These are phyloP conservation scores for Nipponia nippon DNA, from an alignment of 2,113 vertebrate genomes.

Conservation along the genomic window DNA sequence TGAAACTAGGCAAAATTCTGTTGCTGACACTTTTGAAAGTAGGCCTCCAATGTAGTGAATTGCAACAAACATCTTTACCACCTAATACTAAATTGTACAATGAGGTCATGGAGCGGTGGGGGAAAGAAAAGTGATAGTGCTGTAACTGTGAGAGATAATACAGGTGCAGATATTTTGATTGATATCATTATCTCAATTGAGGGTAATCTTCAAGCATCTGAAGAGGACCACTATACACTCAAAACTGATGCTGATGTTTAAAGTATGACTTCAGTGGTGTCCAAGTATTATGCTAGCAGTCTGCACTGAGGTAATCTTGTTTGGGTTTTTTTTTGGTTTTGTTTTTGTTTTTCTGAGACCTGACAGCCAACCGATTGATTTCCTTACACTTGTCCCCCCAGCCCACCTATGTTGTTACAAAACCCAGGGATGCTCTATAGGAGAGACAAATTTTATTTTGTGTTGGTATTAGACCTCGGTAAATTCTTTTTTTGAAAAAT, in stretches of 20 bases:
- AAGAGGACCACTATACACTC: not conserved
- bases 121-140: not conserved
- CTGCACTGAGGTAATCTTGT: not conserved
- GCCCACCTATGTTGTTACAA: not conserved
- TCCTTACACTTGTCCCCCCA: not conserved
- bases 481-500: not conserved
- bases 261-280: not conserved
- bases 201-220: not conserved
- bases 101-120: rapidly evolving
- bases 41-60: not conserved
- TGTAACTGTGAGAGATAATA: not conserved
- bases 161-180: not conserved
- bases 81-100: not conserved
- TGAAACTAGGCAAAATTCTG: not conserved
- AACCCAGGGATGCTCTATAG: not conserved
- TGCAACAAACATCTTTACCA: not conserved
- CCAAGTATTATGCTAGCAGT: not conserved
- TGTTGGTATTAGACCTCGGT: not conserved
- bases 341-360: not conserved
- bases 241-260: not conserved
- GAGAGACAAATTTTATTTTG: not conserved
- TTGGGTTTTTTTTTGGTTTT: not conserved
- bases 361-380: not conserved
- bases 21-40: not conserved
- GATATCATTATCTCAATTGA: not conserved